phyloP scores from a whole-genome alignment of 2,888 invertebrate genomes.

The Balanococcus diminutus region DNA sequence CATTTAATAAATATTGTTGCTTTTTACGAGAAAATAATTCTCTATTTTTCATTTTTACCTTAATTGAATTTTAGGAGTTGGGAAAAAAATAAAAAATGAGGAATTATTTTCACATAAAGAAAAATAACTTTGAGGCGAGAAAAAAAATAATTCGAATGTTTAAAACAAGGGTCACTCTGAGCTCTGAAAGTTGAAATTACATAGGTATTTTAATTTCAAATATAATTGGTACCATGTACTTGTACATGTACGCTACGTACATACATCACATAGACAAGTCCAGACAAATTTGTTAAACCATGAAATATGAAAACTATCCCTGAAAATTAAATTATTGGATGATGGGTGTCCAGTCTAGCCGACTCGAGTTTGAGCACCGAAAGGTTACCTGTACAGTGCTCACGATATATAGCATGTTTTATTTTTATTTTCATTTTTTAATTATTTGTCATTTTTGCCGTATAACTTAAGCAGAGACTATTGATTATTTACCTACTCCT shows the following conservation, averaged over 20 bases:
- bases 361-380: background rate
- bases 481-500: background rate
- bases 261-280: too few species aligned
- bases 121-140: too few species aligned
- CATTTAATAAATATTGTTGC: too few species aligned
- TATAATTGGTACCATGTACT: background rate
- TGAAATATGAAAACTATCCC: background rate
- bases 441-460: background rate
- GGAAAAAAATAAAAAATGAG: too few species aligned
- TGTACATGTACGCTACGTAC: background rate
- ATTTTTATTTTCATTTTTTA: background rate
- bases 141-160: too few species aligned
- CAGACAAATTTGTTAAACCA: background rate
- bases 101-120: too few species aligned
- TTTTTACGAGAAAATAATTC: too few species aligned
- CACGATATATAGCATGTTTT: background rate
- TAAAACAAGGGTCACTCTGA: too few species aligned
- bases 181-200: background rate
- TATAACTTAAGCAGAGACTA: background rate
- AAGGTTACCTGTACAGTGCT: background rate
- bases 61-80: too few species aligned
- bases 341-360: background rate
- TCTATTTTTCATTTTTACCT: too few species aligned
- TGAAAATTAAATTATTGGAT: background rate
- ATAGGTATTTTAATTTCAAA: background rate